Evolutionary conservation across 2,797 vertebrate genomes (phyloP).

Genomic region (Distichodus sexfasciatus): DNA sequence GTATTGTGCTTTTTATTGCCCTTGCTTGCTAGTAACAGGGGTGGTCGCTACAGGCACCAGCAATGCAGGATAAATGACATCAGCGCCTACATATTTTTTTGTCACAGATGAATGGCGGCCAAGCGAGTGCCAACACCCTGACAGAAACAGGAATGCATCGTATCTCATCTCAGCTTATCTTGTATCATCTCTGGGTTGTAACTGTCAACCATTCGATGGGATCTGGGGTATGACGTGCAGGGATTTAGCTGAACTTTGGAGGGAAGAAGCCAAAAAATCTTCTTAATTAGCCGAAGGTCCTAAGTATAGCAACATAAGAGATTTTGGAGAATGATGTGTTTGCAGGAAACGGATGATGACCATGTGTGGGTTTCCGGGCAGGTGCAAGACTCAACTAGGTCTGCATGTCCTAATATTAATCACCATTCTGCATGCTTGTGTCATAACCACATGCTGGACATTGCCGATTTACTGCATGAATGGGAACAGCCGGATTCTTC

Average conservation of each 20-base stretch:
- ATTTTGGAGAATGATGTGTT: slow-evolving; percentile 1
- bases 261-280: no score
- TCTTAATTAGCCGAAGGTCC: no score
- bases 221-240: no score
- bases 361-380: slow-evolving; percentile 49
- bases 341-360: background rate
- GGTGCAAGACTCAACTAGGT: slow-evolving; percentile 46
- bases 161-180: no score
- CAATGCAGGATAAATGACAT: slow-evolving; percentile 43
- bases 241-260: no score
- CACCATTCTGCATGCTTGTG: slow-evolving; percentile 35
- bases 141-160: background rate
- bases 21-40: slow-evolving; percentile 25
- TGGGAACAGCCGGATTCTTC: slow-evolving; percentile 42
- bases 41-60: slow-evolving; percentile 40
- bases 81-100: slow-evolving; percentile 23
- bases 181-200: background rate
- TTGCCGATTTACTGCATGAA: slow-evolving; percentile 56
- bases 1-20: slow-evolving; percentile 43
- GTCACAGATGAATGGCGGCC: slow-evolving; percentile 41
- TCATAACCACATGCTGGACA: slow-evolving; percentile 41
- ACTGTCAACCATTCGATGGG: no score
- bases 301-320: background rate
- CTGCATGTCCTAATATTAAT: slow-evolving; percentile 32
- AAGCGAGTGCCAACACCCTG: background rate